Base-by-base conservation (phyloP, 2,797 vertebrate species). In the Rachycentron canadum region DNA sequence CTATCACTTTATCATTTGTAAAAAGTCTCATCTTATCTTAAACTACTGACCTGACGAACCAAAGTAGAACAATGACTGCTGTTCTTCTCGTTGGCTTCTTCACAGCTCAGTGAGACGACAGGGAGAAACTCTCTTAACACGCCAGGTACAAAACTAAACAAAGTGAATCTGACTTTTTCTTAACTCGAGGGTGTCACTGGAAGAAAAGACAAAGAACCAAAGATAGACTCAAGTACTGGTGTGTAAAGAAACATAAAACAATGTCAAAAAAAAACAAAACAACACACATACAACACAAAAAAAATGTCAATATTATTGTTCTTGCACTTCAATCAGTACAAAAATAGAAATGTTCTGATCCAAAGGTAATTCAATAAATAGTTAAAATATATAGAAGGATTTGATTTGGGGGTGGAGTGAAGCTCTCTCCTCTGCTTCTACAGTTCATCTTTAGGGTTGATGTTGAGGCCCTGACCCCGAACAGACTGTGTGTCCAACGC, bases 381-480 rank as follows among this genome's bases (percentile, higher is more conserved):
- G 88, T 88, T 93, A 81, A 85, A 85, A 84, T 79, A 86, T 71
- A 83, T 76, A 73, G 83, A 76, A 56, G 43, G 32, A 57, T 83
- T 83, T 77, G 17, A 73, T 47, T 72, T 72, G 52, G 62, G 25
- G 82, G 65, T 69, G 74, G 69, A 21, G 26, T 26, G 62, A 32
- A 19, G 75, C 32, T 3, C 40, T 90, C 86, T 76, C 10, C 81
- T 74, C 62, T 62, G 69, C 72, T 53, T 73, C 94, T 95, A 99
- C 86, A 99, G 93, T 89, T 99, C 98, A 61, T 99, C 97, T 94
- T 94, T 98, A 67, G 97, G 97, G 93, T 99, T 99, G 88, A 99
- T 97, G 86, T 74, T 93, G 87, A 95, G 86, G 72, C 93, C 93
- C 0, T 88, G 93, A 82, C 90, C 91, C 91, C 91, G 93, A 26